Percentiles rank a stretch among this genome's conserved stretches.
phyloP scores from a whole-genome alignment of 1,140 invertebrate species.

The Macrocentrus cingulum region DNA sequence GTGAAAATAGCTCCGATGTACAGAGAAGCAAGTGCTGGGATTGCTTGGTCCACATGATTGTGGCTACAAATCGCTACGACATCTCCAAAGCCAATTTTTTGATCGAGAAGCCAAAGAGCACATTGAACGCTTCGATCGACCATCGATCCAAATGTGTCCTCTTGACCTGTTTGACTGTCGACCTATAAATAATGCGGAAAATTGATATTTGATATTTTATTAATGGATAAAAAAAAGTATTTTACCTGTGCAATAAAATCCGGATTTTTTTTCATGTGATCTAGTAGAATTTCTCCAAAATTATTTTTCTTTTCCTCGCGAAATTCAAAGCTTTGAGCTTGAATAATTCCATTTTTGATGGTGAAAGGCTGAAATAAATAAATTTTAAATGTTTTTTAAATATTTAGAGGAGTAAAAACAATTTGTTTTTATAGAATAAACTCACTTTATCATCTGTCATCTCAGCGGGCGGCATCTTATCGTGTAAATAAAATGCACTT shows the following conservation, averaged over 20 bases:
- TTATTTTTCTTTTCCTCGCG: conserved; percentile 4
- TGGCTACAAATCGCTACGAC: conserved; percentile 50
- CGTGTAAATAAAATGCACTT: too few relatives aligned
- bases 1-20: conserved; percentile 46
- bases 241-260: conserved; percentile 29
- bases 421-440: too few relatives aligned
- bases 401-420: too few relatives aligned
- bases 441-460: too few relatives aligned
- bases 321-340: background rate
- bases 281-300: conserved; percentile 24
- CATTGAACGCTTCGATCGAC: conserved; percentile 47
- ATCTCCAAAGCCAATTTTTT: conserved; percentile 51
- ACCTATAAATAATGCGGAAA: conserved; percentile 44
- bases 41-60: conserved; percentile 55
- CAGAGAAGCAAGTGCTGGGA: conserved; percentile 54
- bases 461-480: too few relatives aligned
- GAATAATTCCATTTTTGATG: conserved; percentile 28
- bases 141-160: conserved; percentile 51
- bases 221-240: background rate
- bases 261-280: conserved; percentile 14
- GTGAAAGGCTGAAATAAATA: conserved; percentile 18
- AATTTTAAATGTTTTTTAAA: conserved; percentile 4
- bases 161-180: conserved; percentile 51
- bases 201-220: background rate
- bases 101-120: conserved; percentile 50